Evolutionary conservation across 2,888 invertebrate species (phyloP), one percentile per base, ranked within the genome.

Genomic region (Sphinx pinastri): DNA sequence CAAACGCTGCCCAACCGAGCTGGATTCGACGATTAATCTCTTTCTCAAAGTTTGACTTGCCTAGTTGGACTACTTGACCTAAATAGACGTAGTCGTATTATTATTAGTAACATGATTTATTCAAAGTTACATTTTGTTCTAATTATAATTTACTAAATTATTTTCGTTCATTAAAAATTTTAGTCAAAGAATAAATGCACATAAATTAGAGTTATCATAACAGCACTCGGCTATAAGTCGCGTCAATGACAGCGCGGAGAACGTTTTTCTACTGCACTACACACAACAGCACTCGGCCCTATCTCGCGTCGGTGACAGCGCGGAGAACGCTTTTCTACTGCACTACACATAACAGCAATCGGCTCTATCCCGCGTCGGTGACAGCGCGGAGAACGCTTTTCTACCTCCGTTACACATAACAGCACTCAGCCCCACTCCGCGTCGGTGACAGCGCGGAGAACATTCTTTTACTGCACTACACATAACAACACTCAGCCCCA

Each of bases 321-420:
- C n/a, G n/a, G 52, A 52, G 2, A 52, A 14, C 52, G n/a, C 7
- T 2, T 4, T 3, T 55, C 1, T 55, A 55, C 16, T 55, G 16
- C 16, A 16, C 16, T 55, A 55, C 16, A 45, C 16, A 38, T 45
- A 31, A 60, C 45, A 45, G 38, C 10, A 45, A 11, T 14, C n/a
- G 13, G 14, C 10, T 19, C 16, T 19, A 55, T 1, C 2, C 10
- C 11, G 54, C 54, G 54, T 7, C 54, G 7, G 54, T 11, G 54
- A 16, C 16, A 52, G 52, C 7, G n/a, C n/a, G 5, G 52, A 14
- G 52, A 52, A 16, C 47, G 47, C 12, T 47, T 16, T 47, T 47
- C 47, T 45, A 19, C 47, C 47, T 47, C 19, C 60, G 47, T 19
- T 47, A 47, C 19, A 63, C 60, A 63, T 63, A 47, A 60, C 47